Percentiles rank a stretch among this genome's conserved stretches.
phyloP scores from a whole-genome alignment of 92 coral and sea anemone species.

The Micromussa lordhowensis region DNA sequence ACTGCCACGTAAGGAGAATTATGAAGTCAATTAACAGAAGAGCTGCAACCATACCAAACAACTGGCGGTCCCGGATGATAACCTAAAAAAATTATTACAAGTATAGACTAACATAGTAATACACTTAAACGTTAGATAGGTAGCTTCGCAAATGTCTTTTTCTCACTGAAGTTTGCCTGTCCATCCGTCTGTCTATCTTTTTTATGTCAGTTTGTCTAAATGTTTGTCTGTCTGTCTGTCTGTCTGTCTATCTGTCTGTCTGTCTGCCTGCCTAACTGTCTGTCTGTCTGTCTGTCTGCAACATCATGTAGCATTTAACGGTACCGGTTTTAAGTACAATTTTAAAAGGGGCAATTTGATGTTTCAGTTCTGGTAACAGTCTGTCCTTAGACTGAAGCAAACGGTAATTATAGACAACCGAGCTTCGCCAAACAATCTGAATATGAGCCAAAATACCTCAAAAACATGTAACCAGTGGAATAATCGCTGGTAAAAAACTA shows the following conservation, averaged over 20 bases:
- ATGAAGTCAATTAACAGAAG: constrained; percentile 69
- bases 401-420: too few relatives aligned
- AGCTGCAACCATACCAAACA: constrained; percentile 68
- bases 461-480: too few relatives aligned
- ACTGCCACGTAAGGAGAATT: constrained; percentile 73
- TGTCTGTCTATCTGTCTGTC: background rate
- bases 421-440: too few relatives aligned
- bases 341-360: too few relatives aligned
- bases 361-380: too few relatives aligned
- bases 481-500: too few relatives aligned
- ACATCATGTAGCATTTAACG: too few relatives aligned
- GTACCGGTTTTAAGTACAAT: too few relatives aligned
- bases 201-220: too few relatives aligned
- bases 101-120: background rate
- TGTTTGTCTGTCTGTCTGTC: background rate
- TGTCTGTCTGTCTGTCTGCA: too few relatives aligned
- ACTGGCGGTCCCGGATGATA: constrained; percentile 70
- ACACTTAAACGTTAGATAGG: background rate
- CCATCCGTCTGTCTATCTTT: background rate
- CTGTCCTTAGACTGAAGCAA: background rate
- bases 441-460: too few relatives aligned
- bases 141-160: background rate
- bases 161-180: background rate
- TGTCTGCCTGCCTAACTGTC: too few relatives aligned
- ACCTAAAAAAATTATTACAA: constrained; percentile 39